A percentile compares a stretch with the other conserved stretches of the same genome.
Evolutionary conservation across 2,888 invertebrate species (phyloP).

Genomic region (Priapulus caudatus): DNA sequence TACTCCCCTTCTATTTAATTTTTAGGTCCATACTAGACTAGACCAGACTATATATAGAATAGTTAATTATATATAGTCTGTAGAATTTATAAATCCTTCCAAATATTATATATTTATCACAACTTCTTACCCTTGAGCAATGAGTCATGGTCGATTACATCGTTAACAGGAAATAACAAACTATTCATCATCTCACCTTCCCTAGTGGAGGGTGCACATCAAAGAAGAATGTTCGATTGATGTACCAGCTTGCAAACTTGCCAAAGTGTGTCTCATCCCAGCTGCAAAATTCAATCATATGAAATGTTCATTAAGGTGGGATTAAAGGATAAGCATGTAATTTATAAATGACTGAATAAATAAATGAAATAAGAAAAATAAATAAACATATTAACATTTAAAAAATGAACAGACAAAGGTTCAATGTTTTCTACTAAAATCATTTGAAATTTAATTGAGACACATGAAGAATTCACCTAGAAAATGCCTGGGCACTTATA

Average conservation of each 20-base stretch:
- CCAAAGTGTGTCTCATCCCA: conserved; percentile 94
- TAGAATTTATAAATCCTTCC: not conserved
- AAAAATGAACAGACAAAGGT: not conserved
- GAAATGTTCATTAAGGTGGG: conserved; percentile 6
- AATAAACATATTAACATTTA: conserved; percentile 6
- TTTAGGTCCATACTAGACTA: not conserved
- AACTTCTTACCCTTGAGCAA: conserved; percentile 11
- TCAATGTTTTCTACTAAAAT: conserved; percentile 5
- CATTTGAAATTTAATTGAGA: conserved; percentile 27
- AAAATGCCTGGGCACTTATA: conserved; percentile 8
- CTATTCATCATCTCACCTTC: too few relatives aligned
- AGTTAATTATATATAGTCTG: not conserved
- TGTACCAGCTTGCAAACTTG: conserved; percentile 97
- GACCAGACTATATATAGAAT: not conserved
- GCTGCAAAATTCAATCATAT: conserved; percentile 22
- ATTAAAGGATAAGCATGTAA: not conserved
- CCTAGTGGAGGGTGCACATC: conserved; percentile 95
- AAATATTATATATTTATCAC: not conserved
- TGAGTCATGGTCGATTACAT: too few relatives aligned
- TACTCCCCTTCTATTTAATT: not conserved
- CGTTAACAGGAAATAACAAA: too few relatives aligned
- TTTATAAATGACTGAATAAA: conserved; percentile 33
- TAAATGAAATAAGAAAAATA: conserved; percentile 43
- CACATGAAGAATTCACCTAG: conserved; percentile 14
- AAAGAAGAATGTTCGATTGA: conserved; percentile 91